Base-by-base conservation (phyloP, 2,888 invertebrate genomes). In the Tipula unca region DNA sequence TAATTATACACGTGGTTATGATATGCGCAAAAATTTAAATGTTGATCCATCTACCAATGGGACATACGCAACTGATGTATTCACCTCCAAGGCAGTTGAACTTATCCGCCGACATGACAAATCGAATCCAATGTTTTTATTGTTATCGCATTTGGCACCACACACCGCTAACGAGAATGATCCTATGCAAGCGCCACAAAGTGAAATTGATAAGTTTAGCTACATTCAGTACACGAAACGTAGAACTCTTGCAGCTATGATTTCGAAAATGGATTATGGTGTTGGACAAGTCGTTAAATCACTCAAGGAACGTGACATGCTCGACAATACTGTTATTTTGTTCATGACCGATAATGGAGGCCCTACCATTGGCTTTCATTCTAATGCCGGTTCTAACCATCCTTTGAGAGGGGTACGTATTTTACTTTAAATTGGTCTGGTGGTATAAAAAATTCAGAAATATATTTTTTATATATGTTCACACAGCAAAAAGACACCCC, bases 261-360 rank as follows among this genome's bases (percentile, higher is more conserved):
- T 97, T 0, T 94, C 95, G 25, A 95, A 95, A 87, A 91, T 98
- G 88, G 98, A 98, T 89, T 94, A 95, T 86, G 95, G 97, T 48
- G 93, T 98, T 0, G 97, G 97, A 0, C 92, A 93, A 48, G 93
- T 98, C 14, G 92, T 97, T 0, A 89, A 92, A 85, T 93, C 95
- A 3, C 91, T 98, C 86, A 91, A 93, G 85, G 89, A 92, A 0
- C 93, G 93, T 86, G 92, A 92, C 1, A 94, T 97, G 91, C 91
- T 98, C 87, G 92, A 96, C 82, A 95, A 98, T 89, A 95, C 97
- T 0, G 93, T 98, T 84, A 92, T 98, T 85, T 90, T 97, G 0
- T 98, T 98, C 89, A 93, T 95, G 87, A 95, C 97, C 14, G 98
- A 98, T 89, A 98, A 98, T 89, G 97, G 97, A 0, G 96, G 95